A percentile compares a stretch with the other conserved stretches of the same genome.
Evolutionary conservation across 2,888 invertebrate genomes (phyloP).

Genomic region (Lasiommata megera): DNA sequence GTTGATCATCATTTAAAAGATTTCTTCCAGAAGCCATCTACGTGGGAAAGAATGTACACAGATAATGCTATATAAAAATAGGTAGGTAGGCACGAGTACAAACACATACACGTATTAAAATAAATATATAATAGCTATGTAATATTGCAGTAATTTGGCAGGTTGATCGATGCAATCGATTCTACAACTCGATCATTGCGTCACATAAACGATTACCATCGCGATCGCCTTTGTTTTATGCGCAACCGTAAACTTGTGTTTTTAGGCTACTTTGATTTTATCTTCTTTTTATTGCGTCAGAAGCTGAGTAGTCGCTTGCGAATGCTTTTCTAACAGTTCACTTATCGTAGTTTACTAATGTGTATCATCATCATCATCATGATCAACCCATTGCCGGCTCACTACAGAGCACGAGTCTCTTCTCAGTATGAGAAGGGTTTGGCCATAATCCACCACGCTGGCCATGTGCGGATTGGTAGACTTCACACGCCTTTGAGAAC

Average conservation of each 20-base stretch:
- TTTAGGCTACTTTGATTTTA: constrained; percentile 16
- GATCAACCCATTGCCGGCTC: no score
- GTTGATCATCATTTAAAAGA: no score
- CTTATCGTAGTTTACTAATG: no score
- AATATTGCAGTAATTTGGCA: constrained; percentile 17
- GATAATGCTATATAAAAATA: background rate
- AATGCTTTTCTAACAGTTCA: background rate
- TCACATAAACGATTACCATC: constrained; percentile 49
- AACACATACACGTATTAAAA: constrained; percentile 18
- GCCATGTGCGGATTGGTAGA: no score
- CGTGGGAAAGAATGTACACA: no score
- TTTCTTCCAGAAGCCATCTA: no score
- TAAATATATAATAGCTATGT: constrained; percentile 11
- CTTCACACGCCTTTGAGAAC: no score
- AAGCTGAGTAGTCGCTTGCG: constrained; percentile 1
- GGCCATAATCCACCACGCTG: no score
- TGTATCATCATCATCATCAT: no score
- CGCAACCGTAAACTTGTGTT: constrained; percentile 13
- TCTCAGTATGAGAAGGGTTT: no score
- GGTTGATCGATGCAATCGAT: constrained; percentile 45
- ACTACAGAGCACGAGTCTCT: no score
- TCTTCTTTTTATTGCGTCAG: constrained; percentile 16
- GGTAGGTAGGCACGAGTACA: background rate
- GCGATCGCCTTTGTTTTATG: constrained; percentile 18
- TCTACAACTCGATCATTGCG: constrained; percentile 41